These are phyloP conservation scores for Belonocnema kinseyi DNA, from an alignment of 1,140 invertebrate species.

Conservation along the genomic window DNA sequence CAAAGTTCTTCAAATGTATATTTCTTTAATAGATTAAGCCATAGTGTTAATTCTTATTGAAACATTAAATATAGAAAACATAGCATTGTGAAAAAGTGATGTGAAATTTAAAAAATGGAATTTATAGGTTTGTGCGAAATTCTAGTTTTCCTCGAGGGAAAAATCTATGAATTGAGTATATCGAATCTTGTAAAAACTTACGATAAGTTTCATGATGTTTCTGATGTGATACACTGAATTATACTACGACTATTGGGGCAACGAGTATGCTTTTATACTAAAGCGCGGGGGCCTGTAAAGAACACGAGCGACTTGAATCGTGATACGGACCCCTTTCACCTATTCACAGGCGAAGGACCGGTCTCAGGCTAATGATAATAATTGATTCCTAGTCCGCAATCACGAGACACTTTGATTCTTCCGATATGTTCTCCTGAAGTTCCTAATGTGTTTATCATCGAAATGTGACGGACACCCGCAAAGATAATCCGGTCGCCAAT, in stretches of 20 bases:
- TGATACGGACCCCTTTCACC: conserved; percentile 65
- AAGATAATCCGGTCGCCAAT: no score
- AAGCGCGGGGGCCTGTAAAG: conserved; percentile 65
- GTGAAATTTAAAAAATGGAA: no score
- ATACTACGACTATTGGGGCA: conserved; percentile 69
- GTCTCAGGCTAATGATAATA: not conserved
- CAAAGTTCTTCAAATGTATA: no score
- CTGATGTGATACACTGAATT: conserved; percentile 67
- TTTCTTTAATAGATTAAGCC: no score
- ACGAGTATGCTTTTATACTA: conserved; percentile 74
- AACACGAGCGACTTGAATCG: conserved; percentile 50
- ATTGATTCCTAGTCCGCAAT: not conserved
- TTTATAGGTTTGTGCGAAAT: not conserved
- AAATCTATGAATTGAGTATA: not conserved
- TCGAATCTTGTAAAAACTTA: conserved; percentile 60
- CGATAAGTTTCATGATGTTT: conserved; percentile 73
- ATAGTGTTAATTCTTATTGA: no score
- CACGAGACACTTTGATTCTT: not conserved
- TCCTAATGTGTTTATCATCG: not conserved
- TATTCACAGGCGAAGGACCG: no score
- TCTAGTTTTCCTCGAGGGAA: not conserved
- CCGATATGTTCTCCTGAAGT: not conserved
- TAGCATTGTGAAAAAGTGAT: no score
- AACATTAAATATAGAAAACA: no score
- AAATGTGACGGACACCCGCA: not conserved